Evolutionary conservation across 1,140 invertebrate genomes (phyloP).

Genomic region (Nomia melanderi): DNA sequence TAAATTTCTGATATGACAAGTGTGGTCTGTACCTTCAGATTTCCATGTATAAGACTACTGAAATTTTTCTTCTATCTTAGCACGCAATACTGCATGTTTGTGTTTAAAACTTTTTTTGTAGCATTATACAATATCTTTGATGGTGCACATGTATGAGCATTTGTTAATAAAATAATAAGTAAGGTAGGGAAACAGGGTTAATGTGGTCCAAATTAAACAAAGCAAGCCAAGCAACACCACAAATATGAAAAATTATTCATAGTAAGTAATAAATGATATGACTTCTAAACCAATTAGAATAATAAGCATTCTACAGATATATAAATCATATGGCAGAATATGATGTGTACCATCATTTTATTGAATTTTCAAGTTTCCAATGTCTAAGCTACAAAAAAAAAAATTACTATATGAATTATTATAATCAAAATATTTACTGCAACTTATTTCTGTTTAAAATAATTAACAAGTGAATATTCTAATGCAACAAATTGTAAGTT

Average conservation of each 20-base stretch:
- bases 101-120: constrained; percentile 47
- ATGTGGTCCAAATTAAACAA: constrained; percentile 78
- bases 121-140: constrained; percentile 61
- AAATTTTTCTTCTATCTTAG: constrained; percentile 40
- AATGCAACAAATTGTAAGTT: not conserved
- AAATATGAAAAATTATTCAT: constrained; percentile 65
- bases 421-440: not conserved
- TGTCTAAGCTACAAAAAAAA: constrained; percentile 2
- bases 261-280: constrained; percentile 59
- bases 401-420: not conserved
- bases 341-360: constrained; percentile 50
- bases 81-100: constrained; percentile 34
- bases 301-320: constrained; percentile 72
- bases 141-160: constrained; percentile 77
- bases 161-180: constrained; percentile 77
- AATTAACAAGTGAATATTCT: not conserved
- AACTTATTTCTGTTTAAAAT: not conserved
- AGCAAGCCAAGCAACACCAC: constrained; percentile 78
- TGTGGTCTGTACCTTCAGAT: constrained; percentile 58
- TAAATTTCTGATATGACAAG: constrained; percentile 45
- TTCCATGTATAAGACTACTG: constrained; percentile 33
- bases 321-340: constrained; percentile 61
- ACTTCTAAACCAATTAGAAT: constrained; percentile 57
- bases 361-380: not conserved
- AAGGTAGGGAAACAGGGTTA: constrained; percentile 77